phyloP scores from a whole-genome alignment of 2,888 invertebrate species.

The Apamea monoglypha region DNA sequence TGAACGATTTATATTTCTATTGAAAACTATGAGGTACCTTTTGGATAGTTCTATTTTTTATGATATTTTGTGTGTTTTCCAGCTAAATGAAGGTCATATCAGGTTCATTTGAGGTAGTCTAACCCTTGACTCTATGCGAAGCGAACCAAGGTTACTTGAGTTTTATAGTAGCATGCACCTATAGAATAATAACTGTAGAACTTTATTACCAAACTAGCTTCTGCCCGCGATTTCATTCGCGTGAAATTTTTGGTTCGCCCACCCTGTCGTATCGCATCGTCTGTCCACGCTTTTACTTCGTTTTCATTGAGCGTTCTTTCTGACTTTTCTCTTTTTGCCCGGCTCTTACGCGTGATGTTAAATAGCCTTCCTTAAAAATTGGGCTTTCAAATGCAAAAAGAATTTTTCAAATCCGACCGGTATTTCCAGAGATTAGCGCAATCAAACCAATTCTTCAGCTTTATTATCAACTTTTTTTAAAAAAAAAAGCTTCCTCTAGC shows the following conservation, averaged over 20 bases:
- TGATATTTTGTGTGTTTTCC: conserved; percentile 8
- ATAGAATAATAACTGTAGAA: background rate
- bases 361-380: too few relatives aligned
- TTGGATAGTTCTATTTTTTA: conserved; percentile 15
- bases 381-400: too few relatives aligned
- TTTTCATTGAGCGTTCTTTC: too few relatives aligned
- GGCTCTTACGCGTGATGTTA: too few relatives aligned
- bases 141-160: background rate
- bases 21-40: background rate
- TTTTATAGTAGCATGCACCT: background rate
- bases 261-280: too few relatives aligned
- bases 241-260: too few relatives aligned
- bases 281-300: too few relatives aligned
- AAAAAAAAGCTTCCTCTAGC: background rate
- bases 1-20: conserved; percentile 2
- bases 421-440: too few relatives aligned
- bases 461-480: too few relatives aligned
- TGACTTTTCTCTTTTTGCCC: too few relatives aligned
- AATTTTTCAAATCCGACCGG: too few relatives aligned
- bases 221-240: background rate
- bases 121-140: background rate
- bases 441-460: too few relatives aligned
- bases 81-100: conserved; percentile 14
- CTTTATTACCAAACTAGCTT: background rate
- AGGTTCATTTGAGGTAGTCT: conserved; percentile 8